phyloP scores from a whole-genome alignment of 2,888 invertebrate species.

The Lithosia quadra region DNA sequence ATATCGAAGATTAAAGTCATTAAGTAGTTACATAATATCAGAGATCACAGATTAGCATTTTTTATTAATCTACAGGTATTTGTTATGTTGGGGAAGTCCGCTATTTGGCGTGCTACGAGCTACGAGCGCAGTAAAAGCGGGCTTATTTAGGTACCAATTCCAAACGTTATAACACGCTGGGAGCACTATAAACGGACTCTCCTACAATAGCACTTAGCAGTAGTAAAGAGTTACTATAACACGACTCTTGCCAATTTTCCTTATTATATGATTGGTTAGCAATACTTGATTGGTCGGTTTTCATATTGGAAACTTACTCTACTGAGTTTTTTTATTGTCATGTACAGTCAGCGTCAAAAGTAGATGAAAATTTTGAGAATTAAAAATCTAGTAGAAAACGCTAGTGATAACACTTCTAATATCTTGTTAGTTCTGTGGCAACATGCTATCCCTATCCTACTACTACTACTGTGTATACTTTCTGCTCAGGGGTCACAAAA shows the following conservation, averaged over 20 bases:
- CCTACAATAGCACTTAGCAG: neutral
- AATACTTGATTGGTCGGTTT: too few relatives aligned
- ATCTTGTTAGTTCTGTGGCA: too few relatives aligned
- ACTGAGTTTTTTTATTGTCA: too few relatives aligned
- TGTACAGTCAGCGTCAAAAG: too few relatives aligned
- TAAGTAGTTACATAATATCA: neutral
- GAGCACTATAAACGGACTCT: neutral
- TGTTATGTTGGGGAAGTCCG: neutral
- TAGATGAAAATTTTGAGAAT: too few relatives aligned
- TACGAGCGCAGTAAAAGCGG: neutral
- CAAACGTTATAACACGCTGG: neutral
- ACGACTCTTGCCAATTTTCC: too few relatives aligned
- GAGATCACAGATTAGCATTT: neutral
- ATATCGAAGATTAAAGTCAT: conserved; percentile 3
- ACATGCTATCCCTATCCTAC: neutral
- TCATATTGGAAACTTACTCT: too few relatives aligned
- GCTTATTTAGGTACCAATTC: neutral
- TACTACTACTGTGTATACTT: neutral
- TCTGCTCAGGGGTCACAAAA: conserved; percentile 4
- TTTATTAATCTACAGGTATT: neutral
- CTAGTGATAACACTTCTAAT: too few relatives aligned
- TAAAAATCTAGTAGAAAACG: too few relatives aligned
- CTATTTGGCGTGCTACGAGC: too few relatives aligned
- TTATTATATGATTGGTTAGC: too few relatives aligned
- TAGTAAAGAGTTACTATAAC: too few relatives aligned